Base-by-base conservation (phyloP, 2,113 vertebrate species). In the Corydoras sp. region DNA sequence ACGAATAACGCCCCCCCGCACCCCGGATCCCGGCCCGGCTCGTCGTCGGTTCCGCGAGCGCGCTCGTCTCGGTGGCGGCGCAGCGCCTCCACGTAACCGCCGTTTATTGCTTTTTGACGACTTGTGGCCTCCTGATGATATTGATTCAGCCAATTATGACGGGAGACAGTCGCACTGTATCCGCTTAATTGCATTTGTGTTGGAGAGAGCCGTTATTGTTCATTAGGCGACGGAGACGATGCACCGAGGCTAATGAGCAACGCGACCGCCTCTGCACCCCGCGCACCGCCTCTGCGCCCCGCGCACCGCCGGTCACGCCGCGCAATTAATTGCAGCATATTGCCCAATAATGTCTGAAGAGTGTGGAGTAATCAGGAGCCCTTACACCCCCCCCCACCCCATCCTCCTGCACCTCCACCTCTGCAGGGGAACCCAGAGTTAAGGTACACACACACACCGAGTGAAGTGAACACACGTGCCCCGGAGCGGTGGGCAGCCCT, bases 301-400 rank as follows among this genome's bases (percentile, higher is more conserved):
- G 49, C 79, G 73, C 74, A 85, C 74, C 81, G 77, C 81, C 81
- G 82, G 79, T 77, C 77, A 79, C 79, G 77, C 83, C 72, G 75
- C 86, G 88, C 80, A 75, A 82, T 88, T 88, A 86, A 88, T 86
- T 81, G 77, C 58, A 80, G 79, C 81, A 77, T 81, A 80, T 84
- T 84, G 81, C 78, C 76, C 80, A 85, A 86, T 88, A 85, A 84
- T 80, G 83, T 75, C 75, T 81, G 77, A 72, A 80, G 75, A 84
- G 80, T 62, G 73, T 64, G 32, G 72, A 76, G 68, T 73, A 77
- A 83, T 84, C 77, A 76, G 82, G 74, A 68, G 13, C 65, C 30
- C 72, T 50, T 58, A 72, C 76, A 81, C 67, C 66, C 50, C 70
- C 9, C 35, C 68, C 50, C n/a, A n/a, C n/a, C n/a, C n/a, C n/a